A percentile compares a stretch with the other conserved stretches of the same genome.
phyloP scores from a whole-genome alignment of 2,888 invertebrate genomes.

The Dastarcus helophoroides region DNA sequence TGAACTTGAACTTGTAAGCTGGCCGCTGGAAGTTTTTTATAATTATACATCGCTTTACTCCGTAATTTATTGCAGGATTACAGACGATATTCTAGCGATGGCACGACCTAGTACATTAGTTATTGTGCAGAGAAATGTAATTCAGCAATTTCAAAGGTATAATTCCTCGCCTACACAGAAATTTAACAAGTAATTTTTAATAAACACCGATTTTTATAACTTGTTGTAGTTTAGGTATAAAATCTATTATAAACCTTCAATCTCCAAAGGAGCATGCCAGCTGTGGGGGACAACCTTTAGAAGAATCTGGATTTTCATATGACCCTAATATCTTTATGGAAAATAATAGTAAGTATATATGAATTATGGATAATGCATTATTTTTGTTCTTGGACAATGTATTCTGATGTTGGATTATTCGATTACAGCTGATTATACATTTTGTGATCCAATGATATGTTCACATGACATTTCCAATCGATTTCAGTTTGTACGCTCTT shows the following conservation, averaged over 20 bases:
- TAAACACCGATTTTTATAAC: no score
- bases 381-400: no score
- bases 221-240: slow-evolving; percentile 56
- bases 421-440: no score
- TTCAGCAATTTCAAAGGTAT: slow-evolving; percentile 67
- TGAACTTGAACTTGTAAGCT: no score
- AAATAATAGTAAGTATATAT: slow-evolving; percentile 60
- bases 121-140: slow-evolving; percentile 63
- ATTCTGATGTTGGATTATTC: no score
- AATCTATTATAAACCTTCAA: slow-evolving; percentile 77
- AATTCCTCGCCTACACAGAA: no score
- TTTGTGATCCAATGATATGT: no score
- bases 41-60: no score
- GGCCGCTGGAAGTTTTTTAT: no score
- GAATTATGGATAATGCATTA: no score
- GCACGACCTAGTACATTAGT: slow-evolving; percentile 67
- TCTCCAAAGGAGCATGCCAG: slow-evolving; percentile 76
- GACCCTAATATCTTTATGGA: slow-evolving; percentile 77
- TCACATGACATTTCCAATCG: no score
- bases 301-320: slow-evolving; percentile 72
- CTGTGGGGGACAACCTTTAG: slow-evolving; percentile 68
- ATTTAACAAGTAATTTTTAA: slow-evolving; percentile 5
- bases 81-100: slow-evolving; percentile 81
- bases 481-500: no score
- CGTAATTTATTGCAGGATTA: slow-evolving; percentile 71